Evolutionary conservation across 2,113 vertebrate species (phyloP), one percentile per base, ranked within the genome.

Genomic region (Melierax canorus): DNA sequence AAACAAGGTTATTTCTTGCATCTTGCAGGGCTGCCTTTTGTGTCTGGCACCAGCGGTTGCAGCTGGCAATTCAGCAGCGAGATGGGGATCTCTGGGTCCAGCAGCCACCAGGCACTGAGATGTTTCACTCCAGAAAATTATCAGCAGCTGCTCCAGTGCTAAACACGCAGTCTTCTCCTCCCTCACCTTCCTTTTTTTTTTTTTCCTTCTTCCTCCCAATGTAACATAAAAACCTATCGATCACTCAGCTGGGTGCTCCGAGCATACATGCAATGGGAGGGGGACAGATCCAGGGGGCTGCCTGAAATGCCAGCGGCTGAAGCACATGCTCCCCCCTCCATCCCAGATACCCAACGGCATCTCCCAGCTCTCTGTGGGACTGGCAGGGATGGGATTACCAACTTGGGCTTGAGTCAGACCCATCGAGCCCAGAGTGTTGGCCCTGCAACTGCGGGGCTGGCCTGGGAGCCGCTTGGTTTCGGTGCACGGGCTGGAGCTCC

Each of bases 271-370:
- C 9, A 4, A 5, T 2, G 23, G 78, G 38, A 26, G 20, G 36
- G 67, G 38, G 68, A 16, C 1, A 7, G 81, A 63, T 36, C 38
- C 48, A 24, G 53, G 3, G n/a, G 68, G 68, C 51, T 27, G 56
- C 69, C 74, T 2, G 0, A 56, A 66, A 56, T 6, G 26, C 53
- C 60, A 41, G 66, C 0, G 4, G 26, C 48, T 21, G 45, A 12
- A 50, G 38, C 2, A 1, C 10, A 39, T 9, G 48, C 3, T 6
- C 29, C 34, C 3, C 13, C 36, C 50, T n/a, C 41, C 53, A n/a
- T 7, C 46, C 64, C 2, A 0, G 11, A 4, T 12, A 5, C 22
- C 73, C 26, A 2, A 4, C 2, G 3, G 59, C 78, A 14, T 11
- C 38, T 63, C 15, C 59, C 39, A 16, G 34, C 43, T 30, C 53